Base-by-base conservation (phyloP, 2,113 vertebrate genomes). In the Dromiciops gliroides region DNA sequence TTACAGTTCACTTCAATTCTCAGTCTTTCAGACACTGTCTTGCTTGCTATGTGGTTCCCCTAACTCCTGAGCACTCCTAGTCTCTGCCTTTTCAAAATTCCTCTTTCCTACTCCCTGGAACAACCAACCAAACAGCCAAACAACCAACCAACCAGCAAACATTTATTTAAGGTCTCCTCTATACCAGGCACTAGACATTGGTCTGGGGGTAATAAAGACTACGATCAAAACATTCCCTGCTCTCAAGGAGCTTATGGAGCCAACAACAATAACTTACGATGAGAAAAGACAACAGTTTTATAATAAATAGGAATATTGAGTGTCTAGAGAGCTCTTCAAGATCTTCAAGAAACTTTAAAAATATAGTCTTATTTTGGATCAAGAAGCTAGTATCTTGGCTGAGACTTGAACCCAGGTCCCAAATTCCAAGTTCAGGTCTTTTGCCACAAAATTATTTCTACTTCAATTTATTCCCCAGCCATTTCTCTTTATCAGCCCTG, bases 1-100 rank as follows among this genome's bases (percentile, higher is more conserved):
- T 50, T 94, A 22, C 90, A 48, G 89, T 0, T 14, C 48, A 22
- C 2, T 48, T 89, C 22, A 19, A 50, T 47, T 48, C 25, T 91
- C 60, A 52, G 48, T 53, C n/a, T 95, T 97, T 90, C 95, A 93
- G 48, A 48, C 3, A 8, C 47, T 37, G 5, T 25, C 37, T 23
- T 53, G 44, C 50, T 94, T 56, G 9, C 44, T 9, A 89, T 92
- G 90, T 67, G 3, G 51, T 93, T 93, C 89, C 56, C 93, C 48
- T 51, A 91, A 75, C 51, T 96, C 56, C 22, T 3, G 28, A 95
- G 91, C 90, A 50, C 75, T 91, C 96, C 92, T 90, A 56, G 96
- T 50, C 51, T 48, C 10, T 44, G 53, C 60, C 53, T 94, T 93
- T 48, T n/a, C 11, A 0, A 53, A 14, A 91, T 92, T 94, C 49